Base-by-base conservation (phyloP, 2,888 invertebrate genomes). In the Psylliodes chrysocephalus region DNA sequence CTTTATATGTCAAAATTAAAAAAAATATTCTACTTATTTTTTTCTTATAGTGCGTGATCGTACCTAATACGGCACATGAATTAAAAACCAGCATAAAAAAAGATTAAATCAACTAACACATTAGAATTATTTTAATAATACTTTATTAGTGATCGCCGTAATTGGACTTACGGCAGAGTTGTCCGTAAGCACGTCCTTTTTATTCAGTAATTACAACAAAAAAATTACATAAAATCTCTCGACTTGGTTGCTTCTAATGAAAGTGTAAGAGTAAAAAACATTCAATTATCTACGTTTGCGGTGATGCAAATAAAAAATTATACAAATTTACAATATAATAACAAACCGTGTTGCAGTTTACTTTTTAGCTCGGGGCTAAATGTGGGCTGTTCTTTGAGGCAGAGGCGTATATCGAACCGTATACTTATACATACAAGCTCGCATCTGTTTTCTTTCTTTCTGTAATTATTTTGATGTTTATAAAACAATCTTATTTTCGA, bases 231-330 rank as follows among this genome's bases (percentile, higher is more conserved):
- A 61, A 63, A 51, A 53, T 40, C 52, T 33, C 33, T 33, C 18
- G 44, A 44, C 17, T 10, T 47, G 33, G 44, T 51, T 51, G 59
- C 22, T n/a, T 22, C 47, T 59, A 67, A 59, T 67, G 59, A 51
- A 64, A 57, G 57, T 54, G 55, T 55, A 61, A n/a, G 57, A 56
- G 49, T 8, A 67, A 62, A 56, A 60, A 52, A 55, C 60, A 59
- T 51, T 60, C 60, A 54, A 67, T 67, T 67, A 67, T 49, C 14
- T 40, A 40, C 40, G 51, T 49, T 59, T 44, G 38, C 59, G 64
- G 59, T 60, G 67, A 67, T 55, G 64, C 62, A 62, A 56, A 67
- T 61, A 63, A 61, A 64, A 64, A 64, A 67, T 64, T 67, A 67
- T 64, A 67, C 54, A 47, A 57, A 62, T 67, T 64, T 59, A 53